Evolutionary conservation across 2,797 vertebrate species (phyloP).

Genomic region (Apodemus agrarius): DNA sequence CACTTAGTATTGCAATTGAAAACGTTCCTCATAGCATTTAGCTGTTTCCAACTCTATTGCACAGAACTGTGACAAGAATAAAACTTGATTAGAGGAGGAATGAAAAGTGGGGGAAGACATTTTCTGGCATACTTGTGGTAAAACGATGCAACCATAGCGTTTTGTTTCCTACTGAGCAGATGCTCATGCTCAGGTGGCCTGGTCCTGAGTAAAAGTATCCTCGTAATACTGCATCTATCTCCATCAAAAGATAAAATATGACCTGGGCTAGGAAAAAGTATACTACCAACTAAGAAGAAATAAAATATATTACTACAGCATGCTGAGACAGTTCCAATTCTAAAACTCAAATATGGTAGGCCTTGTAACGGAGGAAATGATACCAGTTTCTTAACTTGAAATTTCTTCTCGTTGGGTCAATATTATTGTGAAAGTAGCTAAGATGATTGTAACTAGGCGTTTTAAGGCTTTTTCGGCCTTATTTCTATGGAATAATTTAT

Average conservation of each 20-base stretch:
- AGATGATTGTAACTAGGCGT: not conserved
- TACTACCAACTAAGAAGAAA: not conserved
- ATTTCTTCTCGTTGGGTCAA: not conserved
- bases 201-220: constrained; percentile 63
- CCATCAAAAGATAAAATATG: constrained; percentile 53
- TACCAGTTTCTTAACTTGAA: not conserved
- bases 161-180: constrained; percentile 59
- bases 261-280: not conserved
- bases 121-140: not conserved
- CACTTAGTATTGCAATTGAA: constrained; percentile 63
- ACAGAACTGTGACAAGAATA: constrained; percentile 65
- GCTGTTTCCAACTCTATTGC: constrained; percentile 50
- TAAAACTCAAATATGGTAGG: not conserved
- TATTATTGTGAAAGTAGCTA: not conserved
- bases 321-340: not conserved
- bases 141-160: not conserved
- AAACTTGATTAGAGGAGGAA: constrained; percentile 69
- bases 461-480: not conserved
- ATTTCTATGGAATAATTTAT: not conserved
- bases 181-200: constrained; percentile 51
- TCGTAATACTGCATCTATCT: constrained; percentile 43
- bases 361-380: not conserved
- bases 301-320: not conserved
- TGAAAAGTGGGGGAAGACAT: constrained; percentile 60
- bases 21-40: constrained; percentile 68